Evolutionary conservation across 2,888 invertebrate genomes (phyloP), one percentile per base, ranked within the genome.

Genomic region (Acanthosepion lycidas): DNA sequence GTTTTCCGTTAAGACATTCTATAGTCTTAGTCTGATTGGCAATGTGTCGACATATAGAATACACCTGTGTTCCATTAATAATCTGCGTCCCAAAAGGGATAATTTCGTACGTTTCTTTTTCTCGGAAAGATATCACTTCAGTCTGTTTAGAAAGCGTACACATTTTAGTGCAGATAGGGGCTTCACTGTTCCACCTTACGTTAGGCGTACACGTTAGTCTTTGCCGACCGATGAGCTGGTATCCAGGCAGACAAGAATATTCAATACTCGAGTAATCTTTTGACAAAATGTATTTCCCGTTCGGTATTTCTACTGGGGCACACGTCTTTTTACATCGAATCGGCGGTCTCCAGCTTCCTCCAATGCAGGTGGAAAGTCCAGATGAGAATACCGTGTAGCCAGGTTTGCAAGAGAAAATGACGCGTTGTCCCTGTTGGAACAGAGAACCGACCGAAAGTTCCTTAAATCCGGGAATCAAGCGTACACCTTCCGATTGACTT

Each of bases 1-100:
- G n/a, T n/a, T 12, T 23, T 15, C 78, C 78, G 78, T 33, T 15
- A 78, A 78, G 6, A n/a, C 78, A 78, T 33, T 78, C 78, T 15
- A 9, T 12, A 12, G 15, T n/a, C 0, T 8, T 23, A 64, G 15
- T 15, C 12, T 33, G 3, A 12, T 0, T 9, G n/a, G n/a, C 0
- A 78, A 9, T 78, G 12, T 12, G 5, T 33, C 78, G n/a, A 15
- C 78, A 78, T 78, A 33, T 3, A 5, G 5, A 12, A 15, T 12
- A 78, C 15, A 78, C 9, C 18, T 78, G 0, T n/a, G n/a, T 78
- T 5, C 78, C 78, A 33, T 33, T 78, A 12, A 78, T 33, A 78
- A 78, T 18, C 78, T 78, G 78, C 12, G 78, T 9, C 12, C 78
- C 78, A 33, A 78, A 78, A 78, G 78, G 78, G 5, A 78, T 78